Evolutionary conservation across 37 sponge, comb jelly and placozoan genomes (phyloP).

Genomic region (Mnemiopsis leidyi): DNA sequence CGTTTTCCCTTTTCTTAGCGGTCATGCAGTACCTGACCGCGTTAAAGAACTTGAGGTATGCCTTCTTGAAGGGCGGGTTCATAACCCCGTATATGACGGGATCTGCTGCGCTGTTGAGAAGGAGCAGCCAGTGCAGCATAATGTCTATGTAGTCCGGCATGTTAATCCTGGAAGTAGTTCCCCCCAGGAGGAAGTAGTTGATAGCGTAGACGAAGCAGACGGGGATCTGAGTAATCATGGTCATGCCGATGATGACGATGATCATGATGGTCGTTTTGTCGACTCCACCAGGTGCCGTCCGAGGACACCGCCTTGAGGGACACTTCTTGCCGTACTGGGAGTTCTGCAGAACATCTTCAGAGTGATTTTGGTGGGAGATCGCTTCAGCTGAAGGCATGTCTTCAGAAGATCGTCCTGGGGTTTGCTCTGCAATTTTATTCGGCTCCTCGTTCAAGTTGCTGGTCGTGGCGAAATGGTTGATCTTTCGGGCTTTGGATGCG

Average conservation of each 20-base stretch:
- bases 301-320: background rate
- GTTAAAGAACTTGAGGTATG: constrained; percentile 51
- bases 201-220: constrained; percentile 37
- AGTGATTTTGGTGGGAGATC: constrained; percentile 4
- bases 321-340: background rate
- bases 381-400: constrained; percentile 30
- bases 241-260: constrained; percentile 53
- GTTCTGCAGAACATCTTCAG: constrained; percentile 30
- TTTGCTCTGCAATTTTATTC: background rate
- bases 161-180: background rate
- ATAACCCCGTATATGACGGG: constrained; percentile 54
- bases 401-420: background rate
- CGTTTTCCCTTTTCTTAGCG: background rate
- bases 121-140: constrained; percentile 26
- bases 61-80: constrained; percentile 50
- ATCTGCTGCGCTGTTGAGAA: constrained; percentile 56
- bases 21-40: background rate
- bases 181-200: constrained; percentile 2
- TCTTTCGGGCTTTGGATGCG: constrained; percentile 21
- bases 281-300: background rate
- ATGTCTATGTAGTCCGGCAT: background rate
- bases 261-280: constrained; percentile 62
- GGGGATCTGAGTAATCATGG: constrained; percentile 57
- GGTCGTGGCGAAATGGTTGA: constrained; percentile 31
- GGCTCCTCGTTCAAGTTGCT: constrained; percentile 21